A percentile compares a stretch with the other conserved stretches of the same genome.
phyloP scores from a whole-genome alignment of 2,113 vertebrate species.

The Delphinapterus leucas region DNA sequence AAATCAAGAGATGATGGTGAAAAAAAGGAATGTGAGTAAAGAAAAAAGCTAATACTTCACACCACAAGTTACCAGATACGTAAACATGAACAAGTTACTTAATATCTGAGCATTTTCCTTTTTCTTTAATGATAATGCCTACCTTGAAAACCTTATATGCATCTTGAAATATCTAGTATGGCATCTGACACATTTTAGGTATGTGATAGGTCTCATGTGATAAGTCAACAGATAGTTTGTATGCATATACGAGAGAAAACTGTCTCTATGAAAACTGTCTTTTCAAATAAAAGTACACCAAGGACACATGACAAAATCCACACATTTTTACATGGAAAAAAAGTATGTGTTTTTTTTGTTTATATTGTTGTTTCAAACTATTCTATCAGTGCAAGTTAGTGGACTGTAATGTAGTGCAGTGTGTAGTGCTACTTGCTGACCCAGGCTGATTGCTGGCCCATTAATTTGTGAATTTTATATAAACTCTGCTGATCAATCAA shows the following conservation, averaged over 20 bases:
- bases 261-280: background rate
- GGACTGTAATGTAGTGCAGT: too few relatives aligned
- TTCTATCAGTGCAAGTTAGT: background rate
- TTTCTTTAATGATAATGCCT: background rate
- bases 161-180: background rate
- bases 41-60: background rate
- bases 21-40: background rate
- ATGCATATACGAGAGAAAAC: background rate
- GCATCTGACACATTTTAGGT: background rate
- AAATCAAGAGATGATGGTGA: background rate
- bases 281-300: background rate
- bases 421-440: background rate
- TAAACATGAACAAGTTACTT: background rate
- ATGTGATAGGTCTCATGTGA: background rate
- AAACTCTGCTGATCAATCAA: background rate
- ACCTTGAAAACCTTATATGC: background rate
- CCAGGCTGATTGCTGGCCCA: background rate
- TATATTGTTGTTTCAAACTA: background rate
- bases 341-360: background rate
- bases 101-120: background rate
- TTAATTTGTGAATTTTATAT: background rate
- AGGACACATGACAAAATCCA: background rate
- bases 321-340: background rate
- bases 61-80: background rate
- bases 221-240: background rate